Evolutionary conservation across 2,113 vertebrate species (phyloP).

Genomic region (Tympanuchus pallidicinctus): DNA sequence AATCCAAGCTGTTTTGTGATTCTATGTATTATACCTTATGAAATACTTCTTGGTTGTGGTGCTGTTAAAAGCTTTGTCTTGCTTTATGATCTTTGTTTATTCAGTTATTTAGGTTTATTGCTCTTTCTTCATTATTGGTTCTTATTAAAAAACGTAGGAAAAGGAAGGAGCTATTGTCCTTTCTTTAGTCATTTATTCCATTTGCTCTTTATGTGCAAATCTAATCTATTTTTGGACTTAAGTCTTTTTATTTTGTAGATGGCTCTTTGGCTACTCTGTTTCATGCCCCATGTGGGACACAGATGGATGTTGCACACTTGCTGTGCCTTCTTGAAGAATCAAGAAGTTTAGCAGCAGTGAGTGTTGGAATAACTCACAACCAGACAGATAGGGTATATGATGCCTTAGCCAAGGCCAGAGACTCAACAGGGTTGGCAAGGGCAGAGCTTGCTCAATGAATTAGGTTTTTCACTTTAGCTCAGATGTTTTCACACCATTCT

Average conservation of each 20-base stretch:
- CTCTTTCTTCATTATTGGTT: neutral
- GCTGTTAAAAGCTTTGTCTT: slow-evolving; percentile 1
- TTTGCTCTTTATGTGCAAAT: neutral
- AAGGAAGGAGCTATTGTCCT: neutral
- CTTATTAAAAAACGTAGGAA: neutral
- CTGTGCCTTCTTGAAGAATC: neutral
- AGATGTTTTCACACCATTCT: neutral
- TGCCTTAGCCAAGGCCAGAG: neutral
- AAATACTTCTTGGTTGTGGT: slow-evolving; percentile 37
- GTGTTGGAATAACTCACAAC: neutral
- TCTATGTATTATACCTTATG: neutral
- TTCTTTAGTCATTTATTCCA: neutral
- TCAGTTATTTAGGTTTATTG: slow-evolving; percentile 8
- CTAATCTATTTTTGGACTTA: neutral
- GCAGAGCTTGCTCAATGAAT: neutral
- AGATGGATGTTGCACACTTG: neutral
- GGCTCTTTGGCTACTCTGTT: neutral
- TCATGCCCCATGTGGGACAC: neutral
- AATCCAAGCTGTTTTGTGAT: too few species aligned
- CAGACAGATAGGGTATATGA: neutral
- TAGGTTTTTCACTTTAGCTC: neutral
- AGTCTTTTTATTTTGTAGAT: neutral
- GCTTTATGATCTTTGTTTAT: neutral
- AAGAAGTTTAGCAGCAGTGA: neutral
- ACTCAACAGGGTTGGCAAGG: neutral